phyloP scores from a whole-genome alignment of 2,113 vertebrate species.

The Triplophysa tibetana region DNA sequence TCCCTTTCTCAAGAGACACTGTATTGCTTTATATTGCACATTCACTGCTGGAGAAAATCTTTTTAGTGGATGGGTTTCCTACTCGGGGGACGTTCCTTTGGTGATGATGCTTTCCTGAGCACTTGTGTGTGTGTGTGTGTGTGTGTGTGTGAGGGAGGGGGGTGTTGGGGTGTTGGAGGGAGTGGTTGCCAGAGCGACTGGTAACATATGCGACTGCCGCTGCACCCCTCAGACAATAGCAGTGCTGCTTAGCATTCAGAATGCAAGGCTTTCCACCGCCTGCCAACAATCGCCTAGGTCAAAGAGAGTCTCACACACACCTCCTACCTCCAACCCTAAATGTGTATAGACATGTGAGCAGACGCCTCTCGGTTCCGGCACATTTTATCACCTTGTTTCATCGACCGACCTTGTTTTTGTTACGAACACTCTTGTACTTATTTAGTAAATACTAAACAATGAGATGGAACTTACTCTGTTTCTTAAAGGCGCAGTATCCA shows the following conservation, averaged over 20 bases:
- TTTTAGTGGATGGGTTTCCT: background rate
- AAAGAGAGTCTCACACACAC: constrained; percentile 58
- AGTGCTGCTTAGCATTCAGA: constrained; percentile 77
- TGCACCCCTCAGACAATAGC: constrained; percentile 74
- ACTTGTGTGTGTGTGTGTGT: constrained; percentile 33
- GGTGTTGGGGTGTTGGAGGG: constrained; percentile 59
- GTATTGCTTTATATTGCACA: background rate
- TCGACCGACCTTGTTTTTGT: background rate
- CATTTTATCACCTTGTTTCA: constrained; percentile 3
- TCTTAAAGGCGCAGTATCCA: background rate
- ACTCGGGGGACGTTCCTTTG: background rate
- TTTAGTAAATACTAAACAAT: background rate
- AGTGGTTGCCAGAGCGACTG: constrained; percentile 73
- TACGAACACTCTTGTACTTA: background rate
- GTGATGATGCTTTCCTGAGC: constrained; percentile 32
- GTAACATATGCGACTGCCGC: constrained; percentile 70
- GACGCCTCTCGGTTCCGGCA: constrained; percentile 4
- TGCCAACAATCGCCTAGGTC: constrained; percentile 78
- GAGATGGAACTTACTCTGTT: background rate
- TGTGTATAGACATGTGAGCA: too few relatives aligned
- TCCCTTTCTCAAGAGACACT: background rate
- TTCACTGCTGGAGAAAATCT: background rate
- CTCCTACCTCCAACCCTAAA: constrained; percentile 6
- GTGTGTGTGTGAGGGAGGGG: background rate
- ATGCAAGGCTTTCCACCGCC: constrained; percentile 76